Base-by-base conservation (phyloP, 2,113 vertebrate genomes). In the Callocephalon fimbriatum region DNA sequence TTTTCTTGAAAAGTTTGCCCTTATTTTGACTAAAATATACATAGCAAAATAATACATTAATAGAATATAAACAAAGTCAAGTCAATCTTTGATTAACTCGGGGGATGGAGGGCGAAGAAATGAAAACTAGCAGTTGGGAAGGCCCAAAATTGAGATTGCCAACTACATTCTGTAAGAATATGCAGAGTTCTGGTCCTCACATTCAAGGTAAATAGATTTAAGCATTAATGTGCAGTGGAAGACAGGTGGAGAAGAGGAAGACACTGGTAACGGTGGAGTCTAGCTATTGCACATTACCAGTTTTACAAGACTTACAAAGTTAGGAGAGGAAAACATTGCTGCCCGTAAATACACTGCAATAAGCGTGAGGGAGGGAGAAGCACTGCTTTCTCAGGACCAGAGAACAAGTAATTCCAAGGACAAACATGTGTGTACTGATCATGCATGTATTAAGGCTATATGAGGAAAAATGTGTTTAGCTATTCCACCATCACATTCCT, bases 311-410 rank as follows among this genome's bases (percentile, higher is more conserved):
- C 15, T 45, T 25, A 38, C 3, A n/a, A 48, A 78, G 37, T 82
- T 53, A 47, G 26, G 53, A 59, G 38, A 72, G 19, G 27, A 51
- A 70, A 88, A 27, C 12, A 38, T n/a, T 67, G 56, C 31, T 76
- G n/a, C 35, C 14, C 22, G 26, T 35, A 38, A 61, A 51, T n/a
- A 63, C 17, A 32, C 8, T 11, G 12, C 0, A 0, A 40, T 26
- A 65, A 83, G 31, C 2, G 4, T 2, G 26, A 62, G 31, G n/a
- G 58, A 87, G 17, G 31, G 38, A 88, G 53, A 37, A 70, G 38
- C 42, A 26, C 23, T 50, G 48, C 59, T 73, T 48, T 32, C n/a
- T 53, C 71, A 58, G 47, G 37, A 62, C 11, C 9, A 27, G 12
- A 75, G 37, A 83, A 35, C 13, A 81, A 80, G 32, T 62, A 44